Base-by-base conservation (phyloP, 2,113 vertebrate species). In the Marmota flaviventris region DNA sequence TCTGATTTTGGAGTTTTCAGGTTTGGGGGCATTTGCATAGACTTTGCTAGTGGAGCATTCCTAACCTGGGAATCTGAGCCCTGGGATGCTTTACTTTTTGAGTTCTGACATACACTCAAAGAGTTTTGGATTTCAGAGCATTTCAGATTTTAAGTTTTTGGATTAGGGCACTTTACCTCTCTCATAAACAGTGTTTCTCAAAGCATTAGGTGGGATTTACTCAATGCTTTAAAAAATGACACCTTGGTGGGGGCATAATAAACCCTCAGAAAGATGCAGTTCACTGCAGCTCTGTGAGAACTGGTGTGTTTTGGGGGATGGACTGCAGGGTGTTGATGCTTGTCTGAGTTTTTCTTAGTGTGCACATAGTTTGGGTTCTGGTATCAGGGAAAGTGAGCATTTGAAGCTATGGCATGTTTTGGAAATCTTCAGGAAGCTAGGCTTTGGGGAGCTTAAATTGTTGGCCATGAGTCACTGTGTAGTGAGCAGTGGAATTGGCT, bases 401-500 rank as follows among this genome's bases (percentile, higher is more conserved):
- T 61, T 77, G 37, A 70, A 29, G 67, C 9, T 9, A 20, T 1
- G 20, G 32, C 48, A 70, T 2, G 25, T 77, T 58, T 77, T 89
- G 42, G 14, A 92, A 29, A 42, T 79, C 42, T 89, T 75, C 12
- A 53, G 73, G 82, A 95, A 29, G 24, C 69, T 65, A 14, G 92
- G 20, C 18, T 82, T 78, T 32, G 0, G 75, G 45, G 63, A 73
- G 73, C 32, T 56, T 8, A 39, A 53, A 29, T 87, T 9, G 20
- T 73, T 78, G 75, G 4, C 24, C 24, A 25, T 3, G 45, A 48
- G 13, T 82, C 34, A 34, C 39, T 51, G 8, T 3, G 24, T 20
- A 6, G 39, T 8, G 67, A 29, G 29, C 20, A 8, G 25, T 0
- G 8, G 16, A 10, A 2, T 37, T 4, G 1, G 2, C 51, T 73